Percentiles rank a stretch among this genome's conserved stretches.
Conservation (phyloP, 2,113 vertebrate genomes). For the Ondatra zibethicus region DNA sequence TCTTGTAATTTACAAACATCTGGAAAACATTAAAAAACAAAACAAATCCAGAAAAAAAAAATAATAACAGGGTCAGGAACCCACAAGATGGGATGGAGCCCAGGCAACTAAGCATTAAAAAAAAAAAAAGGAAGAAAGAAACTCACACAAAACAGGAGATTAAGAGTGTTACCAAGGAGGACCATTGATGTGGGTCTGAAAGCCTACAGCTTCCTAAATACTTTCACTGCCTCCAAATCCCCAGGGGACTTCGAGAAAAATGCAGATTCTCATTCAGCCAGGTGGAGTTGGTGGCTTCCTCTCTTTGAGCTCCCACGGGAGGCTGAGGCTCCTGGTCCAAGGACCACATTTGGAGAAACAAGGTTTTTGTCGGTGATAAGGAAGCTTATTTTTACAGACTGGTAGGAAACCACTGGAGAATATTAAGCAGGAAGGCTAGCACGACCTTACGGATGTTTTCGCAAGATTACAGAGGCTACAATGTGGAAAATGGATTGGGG, state of each 20-base stretch:
- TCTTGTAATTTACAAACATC: background rate
- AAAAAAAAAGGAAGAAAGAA: background rate
- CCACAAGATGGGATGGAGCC: background rate
- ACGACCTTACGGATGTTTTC: background rate
- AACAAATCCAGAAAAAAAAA: background rate
- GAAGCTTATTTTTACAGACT: slow-evolving; percentile 8
- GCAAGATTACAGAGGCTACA: background rate
- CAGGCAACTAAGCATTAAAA: background rate
- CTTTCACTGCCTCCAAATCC: background rate
- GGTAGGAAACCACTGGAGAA: background rate
- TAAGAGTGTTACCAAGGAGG: background rate
- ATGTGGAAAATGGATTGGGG: background rate
- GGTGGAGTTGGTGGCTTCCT: background rate
- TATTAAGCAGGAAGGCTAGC: slow-evolving; percentile 53
- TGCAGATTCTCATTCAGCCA: background rate
- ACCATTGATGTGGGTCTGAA: too few species aligned
- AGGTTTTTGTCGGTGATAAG: slow-evolving; percentile 42
- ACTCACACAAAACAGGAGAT: background rate
- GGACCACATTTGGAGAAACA: slow-evolving; percentile 35
- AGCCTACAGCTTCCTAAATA: background rate
- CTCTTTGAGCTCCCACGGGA: background rate
- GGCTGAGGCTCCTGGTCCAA: background rate
- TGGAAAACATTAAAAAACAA: background rate
- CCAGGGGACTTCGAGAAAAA: background rate
- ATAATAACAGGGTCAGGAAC: background rate